Conservation (phyloP, 1,140 invertebrate species). For the Pachypsylla venusta region DNA sequence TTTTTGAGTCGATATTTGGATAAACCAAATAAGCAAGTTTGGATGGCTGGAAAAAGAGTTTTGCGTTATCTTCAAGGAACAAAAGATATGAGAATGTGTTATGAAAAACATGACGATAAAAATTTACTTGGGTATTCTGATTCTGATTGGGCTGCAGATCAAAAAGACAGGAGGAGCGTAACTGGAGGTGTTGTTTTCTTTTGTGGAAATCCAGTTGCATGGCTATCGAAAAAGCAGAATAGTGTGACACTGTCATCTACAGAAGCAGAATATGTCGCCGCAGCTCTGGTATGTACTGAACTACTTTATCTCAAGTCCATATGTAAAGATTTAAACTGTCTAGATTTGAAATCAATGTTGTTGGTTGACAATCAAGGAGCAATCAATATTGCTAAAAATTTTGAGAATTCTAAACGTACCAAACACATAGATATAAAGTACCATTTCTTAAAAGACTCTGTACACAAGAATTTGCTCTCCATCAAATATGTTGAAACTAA, state of each 20-base stretch:
- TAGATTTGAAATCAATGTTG: too few relatives aligned
- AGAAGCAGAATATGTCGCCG: constrained; percentile 24
- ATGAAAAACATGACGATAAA: not conserved
- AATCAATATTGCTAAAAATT: constrained; percentile 20
- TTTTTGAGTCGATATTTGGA: constrained; percentile 25
- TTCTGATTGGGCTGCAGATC: constrained; percentile 21
- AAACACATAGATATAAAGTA: constrained; percentile 27
- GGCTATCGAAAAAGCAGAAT: constrained; percentile 24
- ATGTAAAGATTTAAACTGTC: not conserved
- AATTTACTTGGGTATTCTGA: constrained; percentile 18
- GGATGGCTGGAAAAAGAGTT: not conserved
- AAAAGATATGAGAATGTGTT: not conserved
- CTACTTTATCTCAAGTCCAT: constrained; percentile 17
- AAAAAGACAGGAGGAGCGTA: constrained; percentile 22
- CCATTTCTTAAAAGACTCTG: constrained; percentile 25
- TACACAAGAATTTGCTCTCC: not conserved
- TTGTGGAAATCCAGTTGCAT: constrained; percentile 19
- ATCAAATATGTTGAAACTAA: constrained; percentile 10
- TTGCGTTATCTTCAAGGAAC: not conserved
- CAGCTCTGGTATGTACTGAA: constrained; percentile 12
- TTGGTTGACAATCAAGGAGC: constrained; percentile 22
- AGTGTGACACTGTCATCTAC: constrained; percentile 21
- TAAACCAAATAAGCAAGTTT: constrained; percentile 19
- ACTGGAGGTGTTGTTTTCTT: constrained; percentile 22
- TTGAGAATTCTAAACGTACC: constrained; percentile 25